Evolutionary conservation across 1,140 invertebrate species (phyloP).

Genomic region (Trachymyrmex cornetzi): DNA sequence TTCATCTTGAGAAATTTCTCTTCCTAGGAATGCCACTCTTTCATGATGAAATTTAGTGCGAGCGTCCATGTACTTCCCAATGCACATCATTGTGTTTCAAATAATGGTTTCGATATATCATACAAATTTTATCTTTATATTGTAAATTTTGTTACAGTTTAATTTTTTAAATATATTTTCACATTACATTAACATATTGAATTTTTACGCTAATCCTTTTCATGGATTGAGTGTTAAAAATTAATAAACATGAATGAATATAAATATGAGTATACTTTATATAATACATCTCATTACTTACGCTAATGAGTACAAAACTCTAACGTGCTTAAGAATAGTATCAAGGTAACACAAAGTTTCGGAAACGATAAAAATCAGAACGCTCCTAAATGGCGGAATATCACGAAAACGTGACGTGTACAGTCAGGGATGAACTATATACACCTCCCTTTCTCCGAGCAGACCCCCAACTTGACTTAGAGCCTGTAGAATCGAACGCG

Average conservation of each 20-base stretch:
- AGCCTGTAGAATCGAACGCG: slow-evolving; percentile 33
- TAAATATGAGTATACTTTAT: neutral
- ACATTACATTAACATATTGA: neutral
- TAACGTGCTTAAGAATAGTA: slow-evolving; percentile 47
- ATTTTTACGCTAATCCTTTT: neutral
- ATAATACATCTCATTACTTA: slow-evolving; percentile 26
- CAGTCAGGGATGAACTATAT: slow-evolving; percentile 29
- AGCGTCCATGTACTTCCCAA: neutral
- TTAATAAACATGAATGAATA: neutral
- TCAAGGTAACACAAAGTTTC: slow-evolving; percentile 55
- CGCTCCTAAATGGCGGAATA: slow-evolving; percentile 39
- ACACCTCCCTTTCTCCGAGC: neutral
- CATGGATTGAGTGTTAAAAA: neutral
- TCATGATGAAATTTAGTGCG: neutral
- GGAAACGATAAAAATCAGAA: slow-evolving; percentile 50
- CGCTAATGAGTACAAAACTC: slow-evolving; percentile 18
- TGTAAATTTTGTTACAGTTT: neutral
- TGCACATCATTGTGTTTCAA: neutral
- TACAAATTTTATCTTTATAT: slow-evolving; percentile 12
- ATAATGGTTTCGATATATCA: neutral
- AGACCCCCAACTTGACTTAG: neutral
- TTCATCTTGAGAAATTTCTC: slow-evolving; percentile 58
- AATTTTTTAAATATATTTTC: neutral
- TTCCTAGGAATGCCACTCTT: slow-evolving; percentile 15
- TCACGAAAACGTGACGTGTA: slow-evolving; percentile 56